Conservation (phyloP, 2,888 invertebrate genomes). For the Bombylius discolor region DNA sequence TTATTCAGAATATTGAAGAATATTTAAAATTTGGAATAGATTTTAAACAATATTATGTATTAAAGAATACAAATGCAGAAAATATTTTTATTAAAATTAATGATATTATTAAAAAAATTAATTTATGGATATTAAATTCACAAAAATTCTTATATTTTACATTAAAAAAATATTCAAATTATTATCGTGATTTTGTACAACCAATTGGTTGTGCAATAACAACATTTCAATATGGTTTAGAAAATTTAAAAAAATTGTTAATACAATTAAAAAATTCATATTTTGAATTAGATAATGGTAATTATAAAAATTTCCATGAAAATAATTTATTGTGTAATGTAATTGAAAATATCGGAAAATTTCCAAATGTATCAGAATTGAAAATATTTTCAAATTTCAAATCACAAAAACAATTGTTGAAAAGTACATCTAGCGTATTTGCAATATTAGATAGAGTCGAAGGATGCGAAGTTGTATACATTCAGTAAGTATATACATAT, state of each 20-base stretch:
- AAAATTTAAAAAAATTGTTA: slow-evolving; percentile 42
- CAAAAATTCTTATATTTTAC: slow-evolving; percentile 30
- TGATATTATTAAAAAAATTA: slow-evolving; percentile 26
- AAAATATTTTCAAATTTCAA: slow-evolving; percentile 2
- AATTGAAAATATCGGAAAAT: slow-evolving; percentile 26
- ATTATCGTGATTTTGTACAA: slow-evolving; percentile 67
- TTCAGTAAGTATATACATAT: slow-evolving; percentile 17
- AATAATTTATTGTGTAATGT: slow-evolving; percentile 21
- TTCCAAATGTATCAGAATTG: slow-evolving; percentile 24
- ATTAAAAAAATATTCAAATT: slow-evolving; percentile 42
- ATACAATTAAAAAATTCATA: slow-evolving; percentile 27
- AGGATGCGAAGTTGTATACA: slow-evolving; percentile 26
- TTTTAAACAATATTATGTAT: slow-evolving; percentile 11
- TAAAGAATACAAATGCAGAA: neutral
- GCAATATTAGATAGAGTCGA: slow-evolving; percentile 24
- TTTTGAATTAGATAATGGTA: slow-evolving; percentile 2
- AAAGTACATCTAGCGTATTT: slow-evolving; percentile 24
- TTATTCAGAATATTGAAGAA: slow-evolving; percentile 18
- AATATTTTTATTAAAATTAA: slow-evolving; percentile 13
- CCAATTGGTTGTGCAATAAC: slow-evolving; percentile 56
- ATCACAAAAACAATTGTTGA: slow-evolving; percentile 11
- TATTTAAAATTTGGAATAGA: slow-evolving; percentile 6
- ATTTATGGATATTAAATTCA: slow-evolving; percentile 32
- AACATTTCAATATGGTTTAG: slow-evolving; percentile 52
- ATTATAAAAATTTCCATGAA: slow-evolving; percentile 16